Evolutionary conservation across 2,113 vertebrate species (phyloP), one percentile per base, ranked within the genome.

Genomic region (Xerus inauris): DNA sequence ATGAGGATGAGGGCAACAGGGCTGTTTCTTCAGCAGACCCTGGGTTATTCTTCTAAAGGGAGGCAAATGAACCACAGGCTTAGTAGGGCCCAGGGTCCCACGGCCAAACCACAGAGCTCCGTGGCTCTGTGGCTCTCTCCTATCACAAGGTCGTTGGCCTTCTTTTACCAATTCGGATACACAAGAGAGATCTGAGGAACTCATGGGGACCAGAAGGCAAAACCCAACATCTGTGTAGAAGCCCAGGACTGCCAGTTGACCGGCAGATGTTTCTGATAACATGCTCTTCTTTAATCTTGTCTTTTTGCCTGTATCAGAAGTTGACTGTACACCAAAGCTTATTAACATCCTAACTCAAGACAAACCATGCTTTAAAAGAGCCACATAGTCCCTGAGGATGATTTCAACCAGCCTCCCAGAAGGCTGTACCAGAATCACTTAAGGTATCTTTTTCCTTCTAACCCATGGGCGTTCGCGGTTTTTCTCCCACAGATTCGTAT

Each of bases 161-260:
- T 94, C 45, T 38, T 67, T 69, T 32, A 79, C 17, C 38, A 40
- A 28, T 49, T n/a, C 94, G 10, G 26, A 81, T 28, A 6, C 9
- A 16, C 38, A n/a, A 45, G 40, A 89, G 57, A 49, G 32, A 38
- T 59, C 87, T 45, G 62, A 83, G 76, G 64, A 69, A 83, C 87
- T 28, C 0, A 0, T 24, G 38, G 88, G 35, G 38, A 45, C 24
- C 26, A 1, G 51, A 59, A 35, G 24, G 6, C 6, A 13, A 51
- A 54, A 12, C 7, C 26, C 12, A n/a, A 0, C 0, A 2, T 1
- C 17, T 8, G 0, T 32, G 30, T 5, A 22, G 62, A 30, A 22
- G 32, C 17, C 64, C 22, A 2, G 72, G n/a, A 57, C 24, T 49
- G 77, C 59, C 28, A 35, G 35, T 9, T 77, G 30, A 32, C 40